These are phyloP conservation scores for Phainopepla nitens DNA, from an alignment of 2,113 vertebrate species.

Conservation along the genomic window DNA sequence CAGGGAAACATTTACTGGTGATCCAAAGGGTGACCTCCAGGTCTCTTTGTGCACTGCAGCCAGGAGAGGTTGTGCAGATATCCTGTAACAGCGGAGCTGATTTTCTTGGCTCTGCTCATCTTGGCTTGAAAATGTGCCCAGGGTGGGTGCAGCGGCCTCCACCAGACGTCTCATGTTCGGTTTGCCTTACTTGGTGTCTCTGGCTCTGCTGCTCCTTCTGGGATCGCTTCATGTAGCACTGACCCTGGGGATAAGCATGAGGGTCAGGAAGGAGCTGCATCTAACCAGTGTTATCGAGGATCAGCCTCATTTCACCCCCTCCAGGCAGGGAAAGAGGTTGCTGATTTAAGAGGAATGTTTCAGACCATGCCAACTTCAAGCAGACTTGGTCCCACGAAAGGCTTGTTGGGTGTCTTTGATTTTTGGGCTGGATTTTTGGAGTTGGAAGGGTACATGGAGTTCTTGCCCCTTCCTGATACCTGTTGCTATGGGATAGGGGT, in stretches of 20 bases:
- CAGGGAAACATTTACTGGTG: not conserved
- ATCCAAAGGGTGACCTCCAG: not conserved
- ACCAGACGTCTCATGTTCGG: accelerated
- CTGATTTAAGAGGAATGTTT: not conserved
- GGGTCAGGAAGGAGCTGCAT: not conserved
- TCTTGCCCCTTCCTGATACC: not conserved
- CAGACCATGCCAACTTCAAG: not conserved
- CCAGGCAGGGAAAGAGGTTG: not conserved
- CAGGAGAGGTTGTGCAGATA: not conserved
- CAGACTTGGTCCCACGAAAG: not conserved
- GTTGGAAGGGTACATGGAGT: not conserved
- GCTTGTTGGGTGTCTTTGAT: not conserved
- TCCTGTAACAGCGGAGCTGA: not conserved
- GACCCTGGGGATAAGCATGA: not conserved
- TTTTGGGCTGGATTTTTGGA: not conserved
- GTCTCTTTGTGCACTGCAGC: not conserved
- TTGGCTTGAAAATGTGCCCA: not conserved
- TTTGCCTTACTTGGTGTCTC: not conserved
- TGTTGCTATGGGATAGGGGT: not conserved
- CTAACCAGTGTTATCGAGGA: not conserved
- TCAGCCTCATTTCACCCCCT: not conserved
- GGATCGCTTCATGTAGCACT: not conserved
- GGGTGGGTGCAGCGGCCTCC: not conserved
- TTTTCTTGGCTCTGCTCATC: not conserved
- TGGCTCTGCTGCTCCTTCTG: not conserved